Base-by-base conservation (phyloP, 2,113 vertebrate species). In the Zeus faber region DNA sequence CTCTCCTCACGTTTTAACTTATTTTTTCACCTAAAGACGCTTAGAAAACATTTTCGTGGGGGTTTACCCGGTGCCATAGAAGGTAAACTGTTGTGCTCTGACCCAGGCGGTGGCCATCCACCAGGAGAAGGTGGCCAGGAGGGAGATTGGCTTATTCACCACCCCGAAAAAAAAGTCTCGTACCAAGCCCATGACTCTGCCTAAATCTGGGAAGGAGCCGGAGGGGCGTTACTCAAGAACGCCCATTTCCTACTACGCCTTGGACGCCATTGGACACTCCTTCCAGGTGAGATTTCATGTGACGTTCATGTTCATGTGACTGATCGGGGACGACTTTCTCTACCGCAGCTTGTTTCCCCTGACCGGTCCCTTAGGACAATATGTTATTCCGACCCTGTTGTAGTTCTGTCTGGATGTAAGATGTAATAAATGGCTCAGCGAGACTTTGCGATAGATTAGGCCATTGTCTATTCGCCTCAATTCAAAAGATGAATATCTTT, bases 191-290 rank as follows among this genome's bases (percentile, higher is more conserved):
- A 37, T 95, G 48, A 9, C 69, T 6, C 2, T 72, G 0, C 94
- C 93, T 0, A 14, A 73, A 0, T 66, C 11, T 22, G 86, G 85
- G 0, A 86, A 70, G 5, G 85, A 90, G 1, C 81, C 88, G 0
- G 68, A 72, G 29, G 23, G 10, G 4, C 49, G 51, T 41, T 97
- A 97, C 67, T 67, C 44, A 25, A 80, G 94, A 54, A 88, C 44
- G 33, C 92, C 94, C 1, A 89, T 98, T 67, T 91, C 88, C 40
- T 94, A 91, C 58, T 77, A 76, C 23, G 23, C 16, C 61, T 77
- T 97, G 74, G 95, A 98, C n/a, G 54, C 76, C 31, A 3, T 93
- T 0, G 95, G 95, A 25, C 95, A 96, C 1, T 88, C 90, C 17
- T 70, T 94, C 46, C 88, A 91, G 92, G 92, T 94, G 69, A 70